Percentiles rank a stretch among this genome's conserved stretches.
These are phyloP conservation scores for Hyalella azteca DNA, from an alignment of 2,888 invertebrate genomes.

Conservation along the genomic window DNA sequence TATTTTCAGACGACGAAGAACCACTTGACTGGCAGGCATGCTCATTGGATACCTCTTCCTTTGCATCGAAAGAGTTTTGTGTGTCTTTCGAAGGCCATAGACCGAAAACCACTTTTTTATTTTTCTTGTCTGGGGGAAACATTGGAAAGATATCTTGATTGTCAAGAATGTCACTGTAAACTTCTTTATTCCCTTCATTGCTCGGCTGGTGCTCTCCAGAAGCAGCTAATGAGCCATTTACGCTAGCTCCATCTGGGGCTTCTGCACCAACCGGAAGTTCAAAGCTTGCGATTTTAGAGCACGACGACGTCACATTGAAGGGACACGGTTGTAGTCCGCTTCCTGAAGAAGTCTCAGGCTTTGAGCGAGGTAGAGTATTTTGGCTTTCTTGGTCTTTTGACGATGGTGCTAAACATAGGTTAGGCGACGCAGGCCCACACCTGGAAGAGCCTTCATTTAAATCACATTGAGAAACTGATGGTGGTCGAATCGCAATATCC, in stretches of 20 bases:
- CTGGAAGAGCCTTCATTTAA: constrained; percentile 68
- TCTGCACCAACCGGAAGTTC: background rate
- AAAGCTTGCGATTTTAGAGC: background rate
- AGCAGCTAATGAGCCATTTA: too few relatives aligned
- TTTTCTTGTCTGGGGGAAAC: constrained; percentile 10
- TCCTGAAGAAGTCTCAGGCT: constrained; percentile 26
- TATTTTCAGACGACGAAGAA: background rate
- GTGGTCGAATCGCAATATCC: constrained; percentile 78
- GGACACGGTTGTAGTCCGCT: background rate
- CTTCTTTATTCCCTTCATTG: too few relatives aligned
- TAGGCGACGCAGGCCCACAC: constrained; percentile 53
- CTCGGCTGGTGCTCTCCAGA: too few relatives aligned
- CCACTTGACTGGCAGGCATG: background rate
- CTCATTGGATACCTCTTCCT: too few relatives aligned
- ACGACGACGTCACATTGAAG: background rate
- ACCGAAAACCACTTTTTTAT: constrained; percentile 31
- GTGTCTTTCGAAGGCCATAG: constrained; percentile 27
- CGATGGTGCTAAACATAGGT: constrained; percentile 43
- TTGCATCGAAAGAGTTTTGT: background rate
- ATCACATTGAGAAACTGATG: constrained; percentile 87
- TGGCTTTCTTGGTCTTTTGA: constrained; percentile 48
- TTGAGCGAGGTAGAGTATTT: constrained; percentile 49
- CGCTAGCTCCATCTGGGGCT: background rate
- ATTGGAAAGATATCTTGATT: background rate
- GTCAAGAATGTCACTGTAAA: background rate